phyloP scores from a whole-genome alignment of 2,888 invertebrate species.

The Cheilosia impressa region DNA sequence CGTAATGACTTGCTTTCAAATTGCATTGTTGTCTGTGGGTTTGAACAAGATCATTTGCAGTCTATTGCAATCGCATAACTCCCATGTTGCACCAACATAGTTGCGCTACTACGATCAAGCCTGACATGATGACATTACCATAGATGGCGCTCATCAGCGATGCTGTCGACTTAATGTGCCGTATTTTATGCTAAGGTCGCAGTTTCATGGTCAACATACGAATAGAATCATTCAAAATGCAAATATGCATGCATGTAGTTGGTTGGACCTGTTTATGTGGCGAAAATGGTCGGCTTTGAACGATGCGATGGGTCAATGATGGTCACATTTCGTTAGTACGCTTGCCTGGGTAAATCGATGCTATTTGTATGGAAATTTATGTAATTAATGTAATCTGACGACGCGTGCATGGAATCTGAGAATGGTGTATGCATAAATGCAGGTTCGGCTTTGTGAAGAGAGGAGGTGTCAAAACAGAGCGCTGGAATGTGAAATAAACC shows the following conservation, averaged over 20 bases:
- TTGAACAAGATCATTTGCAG: not conserved
- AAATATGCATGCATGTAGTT: not conserved
- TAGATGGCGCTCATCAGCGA: conserved; percentile 6
- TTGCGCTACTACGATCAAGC: conserved; percentile 3
- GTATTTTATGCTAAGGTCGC: conserved; percentile 52
- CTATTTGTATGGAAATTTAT: conserved; percentile 47
- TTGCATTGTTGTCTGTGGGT: conserved; percentile 3
- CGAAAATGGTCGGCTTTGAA: conserved; percentile 1
- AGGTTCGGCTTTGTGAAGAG: not conserved
- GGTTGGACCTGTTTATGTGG: conserved; percentile 21
- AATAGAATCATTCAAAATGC: conserved; percentile 44
- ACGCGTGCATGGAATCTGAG: conserved; percentile 38
- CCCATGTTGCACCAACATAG: not conserved
- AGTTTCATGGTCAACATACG: conserved; percentile 42
- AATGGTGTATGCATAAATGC: conserved; percentile 29
- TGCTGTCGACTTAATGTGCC: conserved; percentile 18
- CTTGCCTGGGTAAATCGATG: conserved; percentile 27
- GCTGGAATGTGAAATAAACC: conserved; percentile 1
- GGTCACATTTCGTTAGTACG: conserved; percentile 11
- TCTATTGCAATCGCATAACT: conserved; percentile 1
- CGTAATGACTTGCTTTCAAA: conserved; percentile 17
- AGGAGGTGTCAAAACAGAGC: not conserved
- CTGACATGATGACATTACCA: not conserved
- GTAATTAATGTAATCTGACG: conserved; percentile 38
- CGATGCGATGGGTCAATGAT: conserved; percentile 34